Base-by-base conservation (phyloP, 2,113 vertebrate species). In the Agelaius phoeniceus region DNA sequence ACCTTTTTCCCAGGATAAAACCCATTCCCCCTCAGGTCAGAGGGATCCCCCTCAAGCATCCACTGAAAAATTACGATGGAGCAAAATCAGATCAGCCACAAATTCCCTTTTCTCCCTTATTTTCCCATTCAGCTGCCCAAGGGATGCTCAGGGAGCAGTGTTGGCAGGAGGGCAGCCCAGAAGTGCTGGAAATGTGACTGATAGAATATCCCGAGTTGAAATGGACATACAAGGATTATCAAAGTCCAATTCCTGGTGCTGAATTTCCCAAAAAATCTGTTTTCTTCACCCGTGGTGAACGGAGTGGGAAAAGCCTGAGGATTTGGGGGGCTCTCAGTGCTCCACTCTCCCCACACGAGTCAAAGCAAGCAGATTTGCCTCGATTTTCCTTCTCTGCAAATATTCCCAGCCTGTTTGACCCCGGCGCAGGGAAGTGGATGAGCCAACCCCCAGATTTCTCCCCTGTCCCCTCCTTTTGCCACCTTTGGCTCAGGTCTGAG, bases 301-400 rank as follows among this genome's bases (percentile, higher is more conserved):
- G 43, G 27, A 26, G 82, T 27, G 46, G 93, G 61, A 81, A 92
- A 94, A 91, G 35, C 49, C 43, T 6, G 72, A 23, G 49, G 21
- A 35, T 92, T 30, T 5, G 80, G 85, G 85, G 78, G 39, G n/a
- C 62, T 79, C 91, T 55, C 59, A 31, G 66, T 75, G 89, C 77
- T 97, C 97, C 91, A 44, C 79, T 96, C 84, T 97, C 97, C 97
- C 96, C 41, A 94, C 93, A 67, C 75, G 89, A 97, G 93, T 97
- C 93, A 96, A 91, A 90, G 59, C 80, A 65, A 76, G 89, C 8
- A 76, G 84, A 66, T 62, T 69, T 52, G 65, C 87, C 95, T 96
- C 81, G 5, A 5, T 57, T 61, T 95, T 65, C 23, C 52, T 91
- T 87, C 94, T 81, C 83, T 9, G 24, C 80, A 76, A 86, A 82